phyloP scores from a whole-genome alignment of 2,113 vertebrate genomes.

The Furnarius figulus region DNA sequence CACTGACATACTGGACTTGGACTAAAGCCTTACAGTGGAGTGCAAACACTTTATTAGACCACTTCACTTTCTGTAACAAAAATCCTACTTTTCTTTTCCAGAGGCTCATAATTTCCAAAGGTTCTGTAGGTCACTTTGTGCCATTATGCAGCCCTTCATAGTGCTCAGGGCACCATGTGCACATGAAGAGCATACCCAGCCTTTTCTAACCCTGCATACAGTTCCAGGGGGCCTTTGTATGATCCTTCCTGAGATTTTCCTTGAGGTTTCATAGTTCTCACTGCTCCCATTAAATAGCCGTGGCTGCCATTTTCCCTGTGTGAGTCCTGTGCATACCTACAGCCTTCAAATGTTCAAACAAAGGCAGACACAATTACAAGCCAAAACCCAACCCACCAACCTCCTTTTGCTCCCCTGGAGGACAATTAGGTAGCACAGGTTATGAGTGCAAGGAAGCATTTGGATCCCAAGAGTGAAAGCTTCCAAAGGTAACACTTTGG shows the following conservation, averaged over 20 bases:
- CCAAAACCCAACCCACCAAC: not conserved
- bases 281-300: not conserved
- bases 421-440: not conserved
- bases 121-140: not conserved
- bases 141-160: not conserved
- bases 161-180: not conserved
- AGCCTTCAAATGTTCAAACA: not conserved
- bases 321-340: not conserved
- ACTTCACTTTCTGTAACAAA: not conserved
- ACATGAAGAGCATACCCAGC: not conserved
- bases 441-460: not conserved
- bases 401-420: not conserved
- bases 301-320: not conserved
- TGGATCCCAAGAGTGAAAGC: not conserved
- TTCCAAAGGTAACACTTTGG: not conserved
- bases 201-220: not conserved
- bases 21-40: not conserved
- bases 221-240: not conserved
- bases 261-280: not conserved
- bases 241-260: not conserved
- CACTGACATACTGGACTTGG: not conserved
- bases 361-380: not conserved
- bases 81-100: rapidly evolving
- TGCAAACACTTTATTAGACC: not conserved
- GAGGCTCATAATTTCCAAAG: not conserved